A percentile compares a stretch with the other conserved stretches of the same genome.
Conservation (phyloP, 2,113 vertebrate species). For the Eudyptes chrysolophus region DNA sequence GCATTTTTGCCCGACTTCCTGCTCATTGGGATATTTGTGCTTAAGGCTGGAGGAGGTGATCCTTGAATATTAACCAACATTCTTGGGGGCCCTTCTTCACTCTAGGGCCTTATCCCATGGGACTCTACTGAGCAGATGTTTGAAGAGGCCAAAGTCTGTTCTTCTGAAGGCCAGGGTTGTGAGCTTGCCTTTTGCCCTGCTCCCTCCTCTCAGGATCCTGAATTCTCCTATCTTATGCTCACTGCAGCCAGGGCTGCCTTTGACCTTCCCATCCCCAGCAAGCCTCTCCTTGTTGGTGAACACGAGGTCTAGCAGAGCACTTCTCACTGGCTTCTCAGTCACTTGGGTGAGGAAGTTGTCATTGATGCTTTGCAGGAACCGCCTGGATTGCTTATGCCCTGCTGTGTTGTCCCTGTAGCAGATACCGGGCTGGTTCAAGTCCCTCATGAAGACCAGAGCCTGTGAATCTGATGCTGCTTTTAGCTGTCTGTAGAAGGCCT, state of each 20-base stretch:
- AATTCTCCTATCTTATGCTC: background rate
- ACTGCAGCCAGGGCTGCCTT: background rate
- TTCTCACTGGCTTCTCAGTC: background rate
- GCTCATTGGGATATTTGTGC: background rate
- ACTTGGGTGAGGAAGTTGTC: background rate
- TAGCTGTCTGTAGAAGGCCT: background rate
- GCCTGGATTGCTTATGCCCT: background rate
- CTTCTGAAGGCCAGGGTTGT: background rate
- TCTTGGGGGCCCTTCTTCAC: background rate
- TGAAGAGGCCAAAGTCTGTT: background rate
- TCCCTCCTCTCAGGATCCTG: background rate
- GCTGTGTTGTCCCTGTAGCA: background rate
- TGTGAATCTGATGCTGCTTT: background rate
- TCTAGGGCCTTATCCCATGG: background rate
- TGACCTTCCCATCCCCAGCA: background rate
- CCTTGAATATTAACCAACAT: background rate
- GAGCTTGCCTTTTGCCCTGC: background rate
- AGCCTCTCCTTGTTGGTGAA: background rate
- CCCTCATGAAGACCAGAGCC: background rate
- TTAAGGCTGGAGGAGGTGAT: background rate
- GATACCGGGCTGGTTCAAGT: fast-evolving
- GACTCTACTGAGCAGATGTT: background rate
- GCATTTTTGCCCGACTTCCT: background rate
- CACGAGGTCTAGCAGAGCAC: background rate
- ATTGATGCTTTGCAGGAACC: fast-evolving